phyloP scores from a whole-genome alignment of 1,140 invertebrate genomes.

The Drosophila asahinai region DNA sequence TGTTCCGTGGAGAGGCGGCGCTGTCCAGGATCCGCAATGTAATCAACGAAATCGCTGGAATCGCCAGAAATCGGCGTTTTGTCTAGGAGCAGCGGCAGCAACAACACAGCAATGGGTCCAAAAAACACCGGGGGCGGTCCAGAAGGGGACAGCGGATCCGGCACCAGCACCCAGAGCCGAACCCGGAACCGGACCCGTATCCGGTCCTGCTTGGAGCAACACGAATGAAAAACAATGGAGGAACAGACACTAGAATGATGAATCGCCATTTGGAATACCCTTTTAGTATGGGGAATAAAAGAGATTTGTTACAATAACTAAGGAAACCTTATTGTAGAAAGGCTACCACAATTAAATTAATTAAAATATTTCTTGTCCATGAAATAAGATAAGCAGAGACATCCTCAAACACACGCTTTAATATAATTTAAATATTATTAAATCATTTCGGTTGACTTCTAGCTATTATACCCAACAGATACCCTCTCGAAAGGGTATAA shows the following conservation, averaged over 20 bases:
- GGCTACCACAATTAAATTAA: too few species aligned
- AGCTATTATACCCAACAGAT: too few species aligned
- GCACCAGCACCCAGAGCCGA: conserved; percentile 10
- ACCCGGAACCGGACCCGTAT: conserved; percentile 18
- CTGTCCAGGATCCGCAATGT: conserved; percentile 61
- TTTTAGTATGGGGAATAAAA: not conserved
- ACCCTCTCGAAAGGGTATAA: not conserved
- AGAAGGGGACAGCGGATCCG: conserved; percentile 31
- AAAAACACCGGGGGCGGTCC: conserved; percentile 38
- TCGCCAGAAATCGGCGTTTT: conserved; percentile 73
- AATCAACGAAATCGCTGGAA: conserved; percentile 79
- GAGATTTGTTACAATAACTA: too few species aligned
- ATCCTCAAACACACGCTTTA: too few species aligned
- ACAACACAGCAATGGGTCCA: conserved; percentile 19
- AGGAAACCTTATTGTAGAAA: too few species aligned
- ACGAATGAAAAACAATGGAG: conserved; percentile 25
- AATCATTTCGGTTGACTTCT: too few species aligned
- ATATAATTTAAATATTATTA: too few species aligned
- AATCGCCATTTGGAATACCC: not conserved
- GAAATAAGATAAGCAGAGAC: too few species aligned
- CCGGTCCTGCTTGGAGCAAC: conserved; percentile 11
- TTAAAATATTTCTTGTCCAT: too few species aligned
- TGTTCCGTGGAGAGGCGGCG: conserved; percentile 33
- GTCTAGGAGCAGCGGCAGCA: conserved; percentile 37
- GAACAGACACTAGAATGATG: too few species aligned